Evolutionary conservation across 2,797 vertebrate genomes (phyloP).

Genomic region (Corythornis leucogaster): DNA sequence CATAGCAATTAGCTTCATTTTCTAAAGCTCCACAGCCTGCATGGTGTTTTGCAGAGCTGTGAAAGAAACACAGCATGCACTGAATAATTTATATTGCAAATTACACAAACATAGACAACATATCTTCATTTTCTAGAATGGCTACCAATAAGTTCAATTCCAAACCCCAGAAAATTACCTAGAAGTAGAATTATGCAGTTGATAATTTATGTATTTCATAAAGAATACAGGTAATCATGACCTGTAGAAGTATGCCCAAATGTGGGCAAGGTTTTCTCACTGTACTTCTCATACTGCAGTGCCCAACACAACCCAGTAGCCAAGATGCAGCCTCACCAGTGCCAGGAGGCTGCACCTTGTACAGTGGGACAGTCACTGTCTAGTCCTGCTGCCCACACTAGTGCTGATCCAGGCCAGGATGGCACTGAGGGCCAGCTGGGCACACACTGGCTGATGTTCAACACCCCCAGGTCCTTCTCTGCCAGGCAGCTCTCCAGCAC

Average conservation of each 20-base stretch:
- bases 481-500: too few relatives aligned
- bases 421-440: too few relatives aligned
- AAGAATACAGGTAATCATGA: background rate
- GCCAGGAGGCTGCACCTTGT: too few relatives aligned
- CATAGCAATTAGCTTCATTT: background rate
- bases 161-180: background rate
- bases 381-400: too few relatives aligned
- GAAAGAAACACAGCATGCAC: background rate
- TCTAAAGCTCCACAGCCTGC: background rate
- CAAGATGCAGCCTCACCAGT: too few relatives aligned
- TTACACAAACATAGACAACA: background rate
- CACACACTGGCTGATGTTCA: too few relatives aligned
- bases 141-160: background rate
- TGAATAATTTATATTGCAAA: constrained; percentile 13
- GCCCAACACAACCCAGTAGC: too few relatives aligned
- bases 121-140: background rate
- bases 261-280: background rate
- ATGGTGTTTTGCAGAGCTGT: background rate
- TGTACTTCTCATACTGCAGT: too few relatives aligned
- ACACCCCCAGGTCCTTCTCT: too few relatives aligned
- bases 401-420: too few relatives aligned
- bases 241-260: background rate
- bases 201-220: background rate
- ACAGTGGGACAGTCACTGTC: too few relatives aligned
- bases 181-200: background rate